Conservation (phyloP, 2,888 invertebrate species). For the Pseudeuparius sepicola region DNA sequence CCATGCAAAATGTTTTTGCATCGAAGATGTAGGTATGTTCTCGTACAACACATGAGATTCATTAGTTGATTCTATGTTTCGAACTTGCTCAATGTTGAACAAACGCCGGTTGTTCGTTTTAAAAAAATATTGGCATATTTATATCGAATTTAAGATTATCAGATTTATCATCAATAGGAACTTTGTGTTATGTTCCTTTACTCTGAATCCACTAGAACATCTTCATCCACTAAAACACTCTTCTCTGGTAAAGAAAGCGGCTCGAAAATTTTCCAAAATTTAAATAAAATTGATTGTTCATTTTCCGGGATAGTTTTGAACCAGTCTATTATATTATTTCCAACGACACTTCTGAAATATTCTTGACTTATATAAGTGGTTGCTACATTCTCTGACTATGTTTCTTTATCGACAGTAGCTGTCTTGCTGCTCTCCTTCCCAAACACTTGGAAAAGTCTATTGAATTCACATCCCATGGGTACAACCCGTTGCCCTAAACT, state of each 20-base stretch:
- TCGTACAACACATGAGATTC: no score
- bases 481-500: conserved; percentile 1
- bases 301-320: conserved; percentile 2
- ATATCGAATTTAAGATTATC: conserved; percentile 1
- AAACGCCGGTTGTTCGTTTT: conserved; percentile 2
- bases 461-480: no score
- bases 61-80: no score
- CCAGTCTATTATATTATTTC: conserved; percentile 1
- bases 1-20: conserved; percentile 2
- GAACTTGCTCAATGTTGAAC: conserved; percentile 3
- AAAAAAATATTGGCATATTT: conserved; percentile 1
- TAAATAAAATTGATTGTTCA: conserved; percentile 3
- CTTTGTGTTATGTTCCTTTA: neutral
- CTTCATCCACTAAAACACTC: conserved; percentile 1
- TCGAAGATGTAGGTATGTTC: no score
- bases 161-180: conserved; percentile 1
- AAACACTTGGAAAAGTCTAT: conserved; percentile 2
- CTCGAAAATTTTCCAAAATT: conserved; percentile 2
- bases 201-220: conserved; percentile 1
- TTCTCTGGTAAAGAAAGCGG: conserved; percentile 1
- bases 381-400: no score
- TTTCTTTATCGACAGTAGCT: conserved; percentile 2
- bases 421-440: neutral
- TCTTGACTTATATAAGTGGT: neutral
- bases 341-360: neutral